These are phyloP conservation scores for Amblyjoppa proteus DNA, from an alignment of 2,888 invertebrate species.

Conservation along the genomic window DNA sequence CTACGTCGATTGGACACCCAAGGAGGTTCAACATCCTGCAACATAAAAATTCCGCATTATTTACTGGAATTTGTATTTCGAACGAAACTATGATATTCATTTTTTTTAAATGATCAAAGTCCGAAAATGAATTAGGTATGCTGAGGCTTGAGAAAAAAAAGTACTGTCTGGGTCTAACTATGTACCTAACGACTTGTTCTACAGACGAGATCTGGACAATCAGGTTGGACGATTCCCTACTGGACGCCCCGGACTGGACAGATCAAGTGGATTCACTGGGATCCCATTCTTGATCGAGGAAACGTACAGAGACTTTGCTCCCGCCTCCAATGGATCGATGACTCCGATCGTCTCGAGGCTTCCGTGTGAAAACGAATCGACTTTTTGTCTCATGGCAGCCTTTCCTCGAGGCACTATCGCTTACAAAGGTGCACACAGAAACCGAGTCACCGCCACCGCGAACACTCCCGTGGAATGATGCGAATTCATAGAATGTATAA, in stretches of 20 bases:
- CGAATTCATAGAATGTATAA: slow-evolving; percentile 11
- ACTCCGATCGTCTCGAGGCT: slow-evolving; percentile 57
- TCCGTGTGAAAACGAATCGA: slow-evolving; percentile 56
- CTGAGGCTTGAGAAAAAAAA: neutral
- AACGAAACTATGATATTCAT: neutral
- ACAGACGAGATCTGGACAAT: neutral
- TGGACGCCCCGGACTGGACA: neutral
- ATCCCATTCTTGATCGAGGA: slow-evolving; percentile 60
- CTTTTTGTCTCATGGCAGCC: slow-evolving; percentile 12
- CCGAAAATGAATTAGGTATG: neutral
- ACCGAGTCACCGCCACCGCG: neutral
- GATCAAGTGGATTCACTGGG: slow-evolving; percentile 13
- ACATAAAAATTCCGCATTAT: neutral
- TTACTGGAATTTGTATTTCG: neutral
- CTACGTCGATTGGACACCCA: neutral
- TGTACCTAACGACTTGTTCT: neutral
- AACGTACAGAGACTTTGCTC: slow-evolving; percentile 39
- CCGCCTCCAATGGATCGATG: slow-evolving; percentile 57
- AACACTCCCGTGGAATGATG: slow-evolving; percentile 13
- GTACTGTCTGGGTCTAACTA: neutral
- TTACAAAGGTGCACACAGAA: neutral
- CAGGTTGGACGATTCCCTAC: neutral
- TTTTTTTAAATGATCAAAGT: neutral
- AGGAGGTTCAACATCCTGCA: neutral
- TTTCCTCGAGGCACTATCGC: neutral